These are phyloP conservation scores for Drosophila sechellia DNA, from an alignment of 1,140 invertebrate genomes.

Conservation along the genomic window DNA sequence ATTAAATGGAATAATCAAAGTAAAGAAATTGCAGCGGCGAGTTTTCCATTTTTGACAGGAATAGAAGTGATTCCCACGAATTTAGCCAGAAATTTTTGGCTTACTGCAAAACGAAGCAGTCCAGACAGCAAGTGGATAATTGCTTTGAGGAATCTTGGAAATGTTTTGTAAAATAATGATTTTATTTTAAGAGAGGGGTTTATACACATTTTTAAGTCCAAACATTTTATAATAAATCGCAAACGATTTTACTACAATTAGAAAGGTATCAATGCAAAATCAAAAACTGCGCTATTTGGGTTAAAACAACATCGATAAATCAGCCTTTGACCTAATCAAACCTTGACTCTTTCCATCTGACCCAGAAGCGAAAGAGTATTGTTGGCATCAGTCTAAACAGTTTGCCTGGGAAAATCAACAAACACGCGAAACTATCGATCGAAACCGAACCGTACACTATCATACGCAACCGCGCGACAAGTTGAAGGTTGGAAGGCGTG, in stretches of 20 bases:
- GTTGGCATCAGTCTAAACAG: constrained; percentile 53
- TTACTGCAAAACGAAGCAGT: not conserved
- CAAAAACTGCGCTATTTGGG: not conserved
- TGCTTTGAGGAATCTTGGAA: not conserved
- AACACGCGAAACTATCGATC: constrained; percentile 25
- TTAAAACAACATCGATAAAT: constrained; percentile 1
- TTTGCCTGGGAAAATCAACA: constrained; percentile 39
- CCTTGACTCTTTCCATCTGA: constrained; percentile 40
- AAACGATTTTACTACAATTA: too few species aligned
- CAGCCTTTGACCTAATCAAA: constrained; percentile 25
- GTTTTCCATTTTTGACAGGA: constrained; percentile 8
- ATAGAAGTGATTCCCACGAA: constrained; percentile 2
- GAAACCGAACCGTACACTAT: constrained; percentile 14
- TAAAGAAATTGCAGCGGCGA: constrained; percentile 10
- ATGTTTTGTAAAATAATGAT: too few species aligned
- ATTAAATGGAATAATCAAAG: constrained; percentile 33
- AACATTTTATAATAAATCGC: too few species aligned
- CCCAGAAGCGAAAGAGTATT: constrained; percentile 51
- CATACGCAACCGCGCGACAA: constrained; percentile 26
- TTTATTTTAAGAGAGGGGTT: too few species aligned
- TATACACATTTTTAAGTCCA: too few species aligned
- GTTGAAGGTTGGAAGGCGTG: constrained; percentile 37
- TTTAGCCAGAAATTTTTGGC: not conserved
- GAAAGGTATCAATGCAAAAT: not conserved
- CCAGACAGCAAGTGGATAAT: not conserved